Conservation (phyloP, 2,888 invertebrate genomes). For the Aromia moschata region DNA sequence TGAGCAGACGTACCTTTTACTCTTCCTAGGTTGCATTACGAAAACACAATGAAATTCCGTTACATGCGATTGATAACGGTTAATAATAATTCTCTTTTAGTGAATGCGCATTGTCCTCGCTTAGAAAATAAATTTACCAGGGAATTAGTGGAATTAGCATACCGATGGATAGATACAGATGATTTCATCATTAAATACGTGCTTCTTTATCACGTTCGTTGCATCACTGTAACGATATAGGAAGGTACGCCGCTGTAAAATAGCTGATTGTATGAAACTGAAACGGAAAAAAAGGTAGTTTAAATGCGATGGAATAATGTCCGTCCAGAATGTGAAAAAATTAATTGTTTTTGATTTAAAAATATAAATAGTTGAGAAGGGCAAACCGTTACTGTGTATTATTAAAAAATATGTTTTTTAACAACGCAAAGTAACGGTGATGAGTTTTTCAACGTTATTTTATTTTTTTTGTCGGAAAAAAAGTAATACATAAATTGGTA, state of each 20-base stretch:
- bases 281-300: not conserved
- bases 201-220: slow-evolving; percentile 11
- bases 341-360: too few species aligned
- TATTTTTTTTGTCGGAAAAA: too few species aligned
- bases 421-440: too few species aligned
- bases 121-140: slow-evolving; percentile 6
- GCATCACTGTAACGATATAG: not conserved
- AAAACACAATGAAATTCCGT: slow-evolving; percentile 3
- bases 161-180: slow-evolving; percentile 5
- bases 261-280: not conserved
- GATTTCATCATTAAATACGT: slow-evolving; percentile 4
- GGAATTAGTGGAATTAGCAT: slow-evolving; percentile 14
- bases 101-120: slow-evolving; percentile 8
- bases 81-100: slow-evolving; percentile 1
- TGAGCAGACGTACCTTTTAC: not conserved
- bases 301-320: too few species aligned
- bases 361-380: too few species aligned
- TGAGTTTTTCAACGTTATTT: too few species aligned
- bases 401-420: too few species aligned
- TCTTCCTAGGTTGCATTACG: not conserved
- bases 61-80: slow-evolving; percentile 19
- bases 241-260: not conserved
- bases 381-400: too few species aligned
- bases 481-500: too few species aligned
- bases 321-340: too few species aligned